Percentiles rank a stretch among this genome's conserved stretches.
phyloP scores from a whole-genome alignment of 2,888 invertebrate genomes.

The Leptinotarsa peninsularis region DNA sequence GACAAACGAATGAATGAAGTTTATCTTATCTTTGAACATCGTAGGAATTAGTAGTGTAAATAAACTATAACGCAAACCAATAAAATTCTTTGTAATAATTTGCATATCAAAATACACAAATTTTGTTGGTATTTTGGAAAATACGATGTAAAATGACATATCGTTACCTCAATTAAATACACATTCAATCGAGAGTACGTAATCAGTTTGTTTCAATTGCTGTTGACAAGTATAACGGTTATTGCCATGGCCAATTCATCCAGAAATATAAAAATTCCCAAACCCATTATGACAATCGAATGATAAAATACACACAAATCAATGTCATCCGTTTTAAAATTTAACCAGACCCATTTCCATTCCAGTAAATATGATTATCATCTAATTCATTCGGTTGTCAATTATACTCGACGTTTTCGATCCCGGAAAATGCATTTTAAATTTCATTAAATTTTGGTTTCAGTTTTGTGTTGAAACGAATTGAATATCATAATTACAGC shows the following conservation, averaged over 20 bases:
- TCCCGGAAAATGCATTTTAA: conserved; percentile 35
- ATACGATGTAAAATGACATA: background rate
- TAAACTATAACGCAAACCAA: too few species aligned
- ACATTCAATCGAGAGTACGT: background rate
- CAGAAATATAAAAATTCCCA: conserved; percentile 26
- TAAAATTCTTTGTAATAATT: background rate
- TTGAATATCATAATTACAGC: conserved; percentile 23
- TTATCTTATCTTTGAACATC: too few species aligned
- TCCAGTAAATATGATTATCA: conserved; percentile 37
- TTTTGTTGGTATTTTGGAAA: background rate
- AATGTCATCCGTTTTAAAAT: conserved; percentile 32
- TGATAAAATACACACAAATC: conserved; percentile 37
- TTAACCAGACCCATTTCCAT: conserved; percentile 29
- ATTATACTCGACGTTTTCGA: conserved; percentile 35
- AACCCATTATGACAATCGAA: conserved; percentile 30
- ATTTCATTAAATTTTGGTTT: conserved; percentile 39
- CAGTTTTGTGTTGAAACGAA: conserved; percentile 22
- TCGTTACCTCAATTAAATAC: background rate
- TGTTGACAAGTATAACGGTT: conserved; percentile 30
- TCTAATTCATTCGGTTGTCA: conserved; percentile 38
- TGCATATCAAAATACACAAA: background rate
- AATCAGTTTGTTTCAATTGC: conserved; percentile 17
- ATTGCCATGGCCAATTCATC: conserved; percentile 25
- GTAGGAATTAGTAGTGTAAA: too few species aligned
- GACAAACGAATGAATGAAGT: too few species aligned